A percentile compares a stretch with the other conserved stretches of the same genome.
These are phyloP conservation scores for Ochotona princeps DNA, from an alignment of 2,113 vertebrate genomes.

Conservation along the genomic window DNA sequence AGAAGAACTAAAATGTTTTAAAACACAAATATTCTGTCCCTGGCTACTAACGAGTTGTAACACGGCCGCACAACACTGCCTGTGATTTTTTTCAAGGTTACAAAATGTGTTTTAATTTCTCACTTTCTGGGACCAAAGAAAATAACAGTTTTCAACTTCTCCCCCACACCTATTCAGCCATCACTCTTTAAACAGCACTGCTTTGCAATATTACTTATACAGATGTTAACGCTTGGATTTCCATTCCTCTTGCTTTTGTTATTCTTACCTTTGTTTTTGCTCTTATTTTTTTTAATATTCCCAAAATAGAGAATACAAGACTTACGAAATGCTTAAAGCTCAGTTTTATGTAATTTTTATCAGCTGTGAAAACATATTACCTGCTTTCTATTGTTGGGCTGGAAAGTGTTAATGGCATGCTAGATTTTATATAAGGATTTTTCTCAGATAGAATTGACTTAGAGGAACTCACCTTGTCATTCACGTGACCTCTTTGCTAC, in stretches of 20 bases:
- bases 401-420: neutral
- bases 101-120: neutral
- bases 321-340: neutral
- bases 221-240: neutral
- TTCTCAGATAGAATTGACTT: neutral
- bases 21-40: constrained; percentile 37
- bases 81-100: neutral
- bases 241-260: neutral
- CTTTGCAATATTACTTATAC: neutral
- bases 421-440: neutral
- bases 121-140: neutral
- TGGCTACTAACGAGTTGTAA: neutral
- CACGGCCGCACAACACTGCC: neutral
- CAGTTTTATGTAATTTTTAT: neutral
- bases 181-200: neutral
- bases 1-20: constrained; percentile 34
- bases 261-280: neutral
- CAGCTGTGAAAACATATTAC: neutral
- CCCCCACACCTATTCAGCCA: neutral
- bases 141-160: neutral
- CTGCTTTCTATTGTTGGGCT: neutral
- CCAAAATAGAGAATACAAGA: neutral
- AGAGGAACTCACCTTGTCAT: neutral
- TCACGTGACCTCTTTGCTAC: neutral
- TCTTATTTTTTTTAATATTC: neutral